phyloP scores from a whole-genome alignment of 2,888 invertebrate genomes.

The Oxystoma pomonae region DNA sequence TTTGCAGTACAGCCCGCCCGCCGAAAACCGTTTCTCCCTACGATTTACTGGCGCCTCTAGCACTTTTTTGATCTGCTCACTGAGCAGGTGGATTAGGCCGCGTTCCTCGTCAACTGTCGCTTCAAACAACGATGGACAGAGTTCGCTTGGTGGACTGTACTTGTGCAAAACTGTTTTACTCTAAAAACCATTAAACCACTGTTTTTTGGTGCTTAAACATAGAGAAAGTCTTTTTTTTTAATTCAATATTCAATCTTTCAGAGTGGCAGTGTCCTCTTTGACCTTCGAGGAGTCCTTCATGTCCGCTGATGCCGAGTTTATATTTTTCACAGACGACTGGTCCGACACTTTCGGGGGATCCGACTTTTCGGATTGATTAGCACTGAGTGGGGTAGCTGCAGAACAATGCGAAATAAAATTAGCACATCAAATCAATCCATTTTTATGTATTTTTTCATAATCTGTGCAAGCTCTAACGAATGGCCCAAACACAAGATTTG shows the following conservation, averaged over 20 bases:
- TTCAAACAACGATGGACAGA: too few relatives aligned
- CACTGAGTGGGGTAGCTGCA: conserved; percentile 37
- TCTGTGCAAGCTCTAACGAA: background rate
- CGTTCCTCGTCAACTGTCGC: too few relatives aligned
- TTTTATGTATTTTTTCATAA: background rate
- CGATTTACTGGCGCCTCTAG: too few relatives aligned
- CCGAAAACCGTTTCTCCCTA: too few relatives aligned
- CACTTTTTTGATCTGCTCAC: too few relatives aligned
- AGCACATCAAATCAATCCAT: background rate
- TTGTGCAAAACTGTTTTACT: too few relatives aligned
- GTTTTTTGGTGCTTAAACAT: conserved; percentile 23
- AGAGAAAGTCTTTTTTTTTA: background rate
- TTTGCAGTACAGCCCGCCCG: too few relatives aligned
- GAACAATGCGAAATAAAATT: too few relatives aligned
- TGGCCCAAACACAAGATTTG: background rate
- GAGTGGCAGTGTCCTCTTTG: conserved; percentile 40
- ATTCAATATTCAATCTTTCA: conserved; percentile 37
- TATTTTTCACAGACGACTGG: conserved; percentile 25
- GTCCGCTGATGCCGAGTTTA: conserved; percentile 28
- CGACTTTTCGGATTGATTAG: conserved; percentile 42
- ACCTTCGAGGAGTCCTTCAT: conserved; percentile 39
- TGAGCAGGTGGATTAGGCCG: too few relatives aligned
- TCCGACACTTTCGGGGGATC: conserved; percentile 43
- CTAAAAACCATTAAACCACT: conserved; percentile 8
- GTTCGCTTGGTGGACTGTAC: too few relatives aligned